A percentile compares a stretch with the other conserved stretches of the same genome.
Conservation (phyloP, 2,113 vertebrate species). For the Campylorhamphus procurvoides region DNA sequence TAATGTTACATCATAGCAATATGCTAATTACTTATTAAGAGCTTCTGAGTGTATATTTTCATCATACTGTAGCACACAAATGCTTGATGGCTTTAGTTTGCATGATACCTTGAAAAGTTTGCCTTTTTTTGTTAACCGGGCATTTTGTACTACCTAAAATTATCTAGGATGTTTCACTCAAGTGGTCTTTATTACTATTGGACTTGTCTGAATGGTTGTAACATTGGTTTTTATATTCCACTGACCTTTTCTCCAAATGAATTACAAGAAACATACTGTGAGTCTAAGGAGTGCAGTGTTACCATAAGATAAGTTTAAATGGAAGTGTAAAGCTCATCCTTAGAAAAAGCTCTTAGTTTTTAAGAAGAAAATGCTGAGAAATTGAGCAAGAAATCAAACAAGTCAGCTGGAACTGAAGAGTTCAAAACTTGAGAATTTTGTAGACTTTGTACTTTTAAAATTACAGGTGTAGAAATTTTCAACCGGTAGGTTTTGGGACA, state of each 20-base stretch:
- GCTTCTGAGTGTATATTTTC: not conserved
- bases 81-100: not conserved
- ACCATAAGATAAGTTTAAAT: not conserved
- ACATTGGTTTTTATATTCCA: not conserved
- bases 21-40: not conserved
- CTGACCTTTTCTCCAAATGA: not conserved
- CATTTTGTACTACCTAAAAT: not conserved
- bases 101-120: not conserved
- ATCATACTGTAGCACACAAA: not conserved
- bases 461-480: not conserved
- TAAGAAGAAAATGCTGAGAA: not conserved
- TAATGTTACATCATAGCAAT: not conserved
- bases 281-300: not conserved
- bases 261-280: rapidly evolving
- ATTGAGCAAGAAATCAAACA: not conserved
- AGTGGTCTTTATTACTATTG: not conserved
- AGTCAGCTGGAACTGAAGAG: not conserved
- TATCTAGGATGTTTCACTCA: not conserved
- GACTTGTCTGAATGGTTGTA: not conserved
- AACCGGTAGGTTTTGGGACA: not conserved
- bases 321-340: not conserved
- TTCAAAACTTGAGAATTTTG: not conserved
- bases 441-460: not conserved
- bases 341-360: not conserved
- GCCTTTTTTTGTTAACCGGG: not conserved